Percentiles rank a stretch among this genome's conserved stretches.
Conservation (phyloP, 2,797 vertebrate genomes). For the Danio tinwini region DNA sequence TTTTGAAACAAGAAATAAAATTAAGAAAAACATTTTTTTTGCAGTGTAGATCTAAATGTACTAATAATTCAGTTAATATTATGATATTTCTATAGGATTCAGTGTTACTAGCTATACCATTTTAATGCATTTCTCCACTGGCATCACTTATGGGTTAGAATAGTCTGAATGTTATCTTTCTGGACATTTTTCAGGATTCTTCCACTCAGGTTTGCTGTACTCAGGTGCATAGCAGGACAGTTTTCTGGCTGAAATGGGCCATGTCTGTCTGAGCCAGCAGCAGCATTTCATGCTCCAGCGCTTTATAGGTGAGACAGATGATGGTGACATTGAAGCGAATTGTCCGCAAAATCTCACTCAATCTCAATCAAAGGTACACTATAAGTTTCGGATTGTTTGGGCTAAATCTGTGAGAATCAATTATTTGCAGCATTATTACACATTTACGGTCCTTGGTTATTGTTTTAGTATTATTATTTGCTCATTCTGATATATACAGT, state of each 20-base stretch:
- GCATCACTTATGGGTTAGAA: not conserved
- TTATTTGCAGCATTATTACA: not conserved
- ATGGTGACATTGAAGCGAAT: slow-evolving; percentile 32
- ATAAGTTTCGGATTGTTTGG: not conserved
- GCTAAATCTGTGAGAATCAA: slow-evolving; percentile 25
- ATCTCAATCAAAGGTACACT: not conserved
- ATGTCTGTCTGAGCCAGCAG: slow-evolving; percentile 26
- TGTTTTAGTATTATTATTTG: no score
- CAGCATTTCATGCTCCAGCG: slow-evolving; percentile 29
- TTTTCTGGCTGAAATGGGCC: slow-evolving; percentile 15
- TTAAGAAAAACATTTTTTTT: no score
- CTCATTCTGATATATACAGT: no score
- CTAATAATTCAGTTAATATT: no score
- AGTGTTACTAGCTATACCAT: not conserved
- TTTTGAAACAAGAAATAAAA: no score
- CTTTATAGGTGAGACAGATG: slow-evolving; percentile 37
- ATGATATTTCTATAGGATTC: no score
- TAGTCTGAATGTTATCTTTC: not conserved
- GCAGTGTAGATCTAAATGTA: no score
- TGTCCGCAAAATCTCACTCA: slow-evolving; percentile 1
- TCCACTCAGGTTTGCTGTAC: not conserved
- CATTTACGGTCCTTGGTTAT: not conserved
- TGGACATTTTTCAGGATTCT: not conserved
- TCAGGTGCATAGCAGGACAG: not conserved
- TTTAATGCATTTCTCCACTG: not conserved